These are phyloP conservation scores for Macroteleia sp. DNA, from an alignment of 2,888 invertebrate species.

Conservation along the genomic window DNA sequence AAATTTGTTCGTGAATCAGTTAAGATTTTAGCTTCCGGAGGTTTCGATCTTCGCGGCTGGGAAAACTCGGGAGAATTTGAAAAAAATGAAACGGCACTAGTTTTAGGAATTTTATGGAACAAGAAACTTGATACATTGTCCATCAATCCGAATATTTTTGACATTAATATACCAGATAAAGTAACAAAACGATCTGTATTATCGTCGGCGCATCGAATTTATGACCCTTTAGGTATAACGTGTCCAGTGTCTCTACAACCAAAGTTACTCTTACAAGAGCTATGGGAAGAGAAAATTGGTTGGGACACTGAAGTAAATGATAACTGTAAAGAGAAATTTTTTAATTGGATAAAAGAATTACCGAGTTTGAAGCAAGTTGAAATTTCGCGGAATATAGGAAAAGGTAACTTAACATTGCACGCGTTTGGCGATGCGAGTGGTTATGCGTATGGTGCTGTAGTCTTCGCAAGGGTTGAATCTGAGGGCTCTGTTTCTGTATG, in stretches of 20 bases:
- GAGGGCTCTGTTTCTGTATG: not conserved
- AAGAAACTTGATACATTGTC: too few species aligned
- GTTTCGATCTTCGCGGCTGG: too few species aligned
- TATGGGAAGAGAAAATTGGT: conserved; percentile 31
- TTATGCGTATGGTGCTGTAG: conserved; percentile 68
- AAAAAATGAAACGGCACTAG: too few species aligned
- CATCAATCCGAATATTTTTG: too few species aligned
- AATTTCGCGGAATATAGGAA: conserved; percentile 16
- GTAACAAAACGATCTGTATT: conserved; percentile 35
- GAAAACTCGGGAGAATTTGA: too few species aligned
- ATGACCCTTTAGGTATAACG: conserved; percentile 58
- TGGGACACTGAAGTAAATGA: conserved; percentile 55
- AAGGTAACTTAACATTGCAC: conserved; percentile 60
- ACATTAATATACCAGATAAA: too few species aligned
- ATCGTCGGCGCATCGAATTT: conserved; percentile 41
- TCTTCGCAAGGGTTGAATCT: not conserved
- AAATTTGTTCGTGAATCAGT: too few species aligned
- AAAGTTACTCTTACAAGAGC: conserved; percentile 56
- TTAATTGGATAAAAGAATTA: conserved; percentile 4
- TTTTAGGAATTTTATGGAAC: too few species aligned
- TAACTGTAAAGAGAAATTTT: not conserved
- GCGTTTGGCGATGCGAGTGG: conserved; percentile 70
- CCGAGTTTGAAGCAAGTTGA: conserved; percentile 32
- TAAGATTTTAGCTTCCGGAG: too few species aligned
- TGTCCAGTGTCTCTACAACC: conserved; percentile 46